Conservation (phyloP, 2,113 vertebrate species). For the Rhinoderma darwinii region DNA sequence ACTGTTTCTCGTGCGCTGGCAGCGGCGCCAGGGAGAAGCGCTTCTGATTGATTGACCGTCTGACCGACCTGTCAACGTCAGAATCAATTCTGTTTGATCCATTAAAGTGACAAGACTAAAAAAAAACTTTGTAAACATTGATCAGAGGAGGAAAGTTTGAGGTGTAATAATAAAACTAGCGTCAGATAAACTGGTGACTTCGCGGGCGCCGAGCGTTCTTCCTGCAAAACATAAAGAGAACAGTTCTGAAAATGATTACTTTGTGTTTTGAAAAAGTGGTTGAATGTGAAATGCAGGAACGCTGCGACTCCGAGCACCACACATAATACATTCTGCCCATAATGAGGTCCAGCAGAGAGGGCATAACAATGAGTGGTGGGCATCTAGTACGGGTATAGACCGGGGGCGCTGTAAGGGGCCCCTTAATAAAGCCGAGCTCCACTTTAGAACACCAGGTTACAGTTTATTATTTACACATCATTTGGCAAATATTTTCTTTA, state of each 20-base stretch:
- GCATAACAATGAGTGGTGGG: background rate
- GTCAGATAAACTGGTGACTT: background rate
- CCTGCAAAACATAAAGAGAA: background rate
- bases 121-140: background rate
- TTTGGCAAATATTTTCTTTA: background rate
- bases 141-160: background rate
- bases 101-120: background rate
- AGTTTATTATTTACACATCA: background rate
- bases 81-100: background rate
- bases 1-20: background rate
- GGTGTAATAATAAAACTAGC: background rate
- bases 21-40: background rate
- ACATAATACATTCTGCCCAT: background rate
- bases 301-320: background rate
- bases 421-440: background rate
- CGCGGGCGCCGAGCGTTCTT: background rate
- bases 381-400: background rate
- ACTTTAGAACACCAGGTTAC: too few species aligned
- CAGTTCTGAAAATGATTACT: background rate
- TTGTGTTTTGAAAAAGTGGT: background rate
- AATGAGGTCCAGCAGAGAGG: background rate
- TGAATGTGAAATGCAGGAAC: background rate
- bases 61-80: background rate
- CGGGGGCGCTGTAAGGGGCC: background rate
- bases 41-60: constrained; percentile 1